Percentiles rank a stretch among this genome's conserved stretches.
Conservation (phyloP, 2,113 vertebrate species). For the Clinocottus analis region DNA sequence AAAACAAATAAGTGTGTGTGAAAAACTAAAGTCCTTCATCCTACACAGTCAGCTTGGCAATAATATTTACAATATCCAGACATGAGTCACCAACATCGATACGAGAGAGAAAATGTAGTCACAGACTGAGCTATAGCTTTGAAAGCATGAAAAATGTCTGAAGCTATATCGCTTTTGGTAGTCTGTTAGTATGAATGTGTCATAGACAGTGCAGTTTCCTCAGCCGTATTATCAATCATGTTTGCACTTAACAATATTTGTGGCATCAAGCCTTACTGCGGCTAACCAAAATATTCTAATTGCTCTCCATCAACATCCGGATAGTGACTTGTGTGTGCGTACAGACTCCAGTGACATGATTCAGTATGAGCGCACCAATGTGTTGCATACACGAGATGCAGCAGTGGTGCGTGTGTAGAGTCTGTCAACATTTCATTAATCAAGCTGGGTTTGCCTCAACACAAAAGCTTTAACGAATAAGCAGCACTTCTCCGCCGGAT, state of each 20-base stretch:
- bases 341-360: neutral
- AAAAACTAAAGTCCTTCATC: conserved; percentile 61
- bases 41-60: conserved; percentile 56
- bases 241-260: conserved; percentile 28
- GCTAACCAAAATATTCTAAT: conserved; percentile 37
- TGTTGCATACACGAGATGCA: conserved; percentile 39
- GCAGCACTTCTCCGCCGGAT: conserved; percentile 3
- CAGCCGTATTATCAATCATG: conserved; percentile 20
- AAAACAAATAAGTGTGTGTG: conserved; percentile 50
- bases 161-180: conserved; percentile 21
- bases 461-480: conserved; percentile 43
- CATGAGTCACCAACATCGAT: conserved; percentile 64
- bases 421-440: conserved; percentile 67
- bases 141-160: conserved; percentile 31
- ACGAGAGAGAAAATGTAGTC: conserved; percentile 39
- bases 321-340: conserved; percentile 9
- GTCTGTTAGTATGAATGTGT: conserved; percentile 41
- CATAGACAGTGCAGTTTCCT: conserved; percentile 28
- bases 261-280: conserved; percentile 2
- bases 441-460: conserved; percentile 40
- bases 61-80: conserved; percentile 73
- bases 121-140: conserved; percentile 43
- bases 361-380: conserved; percentile 20
- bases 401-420: conserved; percentile 23
- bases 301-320: neutral